Evolutionary conservation across 1,140 invertebrate genomes (phyloP).

Genomic region (Neotoxoptera formosana): DNA sequence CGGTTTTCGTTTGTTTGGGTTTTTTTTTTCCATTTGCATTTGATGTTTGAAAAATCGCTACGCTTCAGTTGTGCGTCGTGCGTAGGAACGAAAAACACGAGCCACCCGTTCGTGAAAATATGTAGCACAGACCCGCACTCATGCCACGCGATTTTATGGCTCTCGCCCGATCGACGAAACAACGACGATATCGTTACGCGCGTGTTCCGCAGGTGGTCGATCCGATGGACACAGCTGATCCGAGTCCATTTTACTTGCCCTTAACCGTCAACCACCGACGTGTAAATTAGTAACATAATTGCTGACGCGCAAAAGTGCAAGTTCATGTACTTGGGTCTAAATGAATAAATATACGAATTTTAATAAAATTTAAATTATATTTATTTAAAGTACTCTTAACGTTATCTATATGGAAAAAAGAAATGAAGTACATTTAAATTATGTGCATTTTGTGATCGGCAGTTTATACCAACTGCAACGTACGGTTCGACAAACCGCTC

Average conservation of each 20-base stretch:
- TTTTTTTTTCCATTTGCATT: background rate
- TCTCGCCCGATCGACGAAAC: background rate
- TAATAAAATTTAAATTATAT: too few relatives aligned
- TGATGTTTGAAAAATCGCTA: background rate
- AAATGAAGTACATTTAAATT: too few relatives aligned
- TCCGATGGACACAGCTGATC: background rate
- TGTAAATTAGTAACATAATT: too few relatives aligned
- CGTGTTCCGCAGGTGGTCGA: background rate
- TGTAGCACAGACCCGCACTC: background rate
- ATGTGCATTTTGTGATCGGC: too few relatives aligned
- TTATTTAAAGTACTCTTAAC: too few relatives aligned
- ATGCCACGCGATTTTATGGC: background rate
- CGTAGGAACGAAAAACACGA: background rate
- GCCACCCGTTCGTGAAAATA: background rate
- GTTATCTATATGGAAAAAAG: too few relatives aligned
- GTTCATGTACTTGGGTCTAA: too few relatives aligned
- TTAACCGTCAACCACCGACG: too few relatives aligned
- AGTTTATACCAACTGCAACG: too few relatives aligned
- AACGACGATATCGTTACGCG: background rate
- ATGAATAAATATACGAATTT: too few relatives aligned
- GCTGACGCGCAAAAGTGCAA: too few relatives aligned
- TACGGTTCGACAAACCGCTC: too few relatives aligned
- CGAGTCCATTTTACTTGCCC: background rate
- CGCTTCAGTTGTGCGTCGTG: background rate
- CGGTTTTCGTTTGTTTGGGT: background rate